Evolutionary conservation across 2,888 invertebrate genomes (phyloP), one percentile per base, ranked within the genome.

Genomic region (Synergus gifuensis): DNA sequence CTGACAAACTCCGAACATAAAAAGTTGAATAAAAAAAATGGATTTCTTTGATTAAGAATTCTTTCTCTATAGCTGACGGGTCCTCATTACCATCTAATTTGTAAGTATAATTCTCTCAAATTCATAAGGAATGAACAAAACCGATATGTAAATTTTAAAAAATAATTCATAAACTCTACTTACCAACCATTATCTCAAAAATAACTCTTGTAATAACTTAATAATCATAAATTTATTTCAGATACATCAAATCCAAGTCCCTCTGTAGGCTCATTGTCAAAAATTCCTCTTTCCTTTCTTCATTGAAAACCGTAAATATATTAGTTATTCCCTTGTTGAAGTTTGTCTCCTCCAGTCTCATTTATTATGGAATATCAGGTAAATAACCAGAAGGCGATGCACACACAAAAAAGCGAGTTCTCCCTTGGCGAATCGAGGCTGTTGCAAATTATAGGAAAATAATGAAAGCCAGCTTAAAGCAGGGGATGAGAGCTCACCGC

Each of bases 381-480:
- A 73, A 54, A 73, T 73, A 73, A 73, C 49, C 54, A 73, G 28
- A 73, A 73, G 54, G 67, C 62, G 40, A 63, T 62, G 22, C 40
- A 77, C 49, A 62, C 77, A 76, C 40, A 77, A 79, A 63, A 76
- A 81, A 80, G 77, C 77, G 36, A 49, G 73, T 46, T 76, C 64
- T 77, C 78, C 46, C 80, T 76, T 28, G 76, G 76, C 82, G 80
- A 80, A 83, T 76, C 81, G 85, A 84, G 87, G 83, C 86, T 89
- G 89, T 91, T 89, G 87, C 88, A 91, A 91, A 91, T 91, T 90
- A 90, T 90, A 89, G 89, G 87, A 91, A 91, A 91, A 91, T 91
- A 91, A 91, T 90, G 90, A 89, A 90, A 90, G 89, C 88, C 88
- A 87, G 90, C 89, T 91, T 91, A 90, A 90, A 90, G 79, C 81